Conservation (phyloP, 2,888 invertebrate species). For the Taphrorychus bicolor region DNA sequence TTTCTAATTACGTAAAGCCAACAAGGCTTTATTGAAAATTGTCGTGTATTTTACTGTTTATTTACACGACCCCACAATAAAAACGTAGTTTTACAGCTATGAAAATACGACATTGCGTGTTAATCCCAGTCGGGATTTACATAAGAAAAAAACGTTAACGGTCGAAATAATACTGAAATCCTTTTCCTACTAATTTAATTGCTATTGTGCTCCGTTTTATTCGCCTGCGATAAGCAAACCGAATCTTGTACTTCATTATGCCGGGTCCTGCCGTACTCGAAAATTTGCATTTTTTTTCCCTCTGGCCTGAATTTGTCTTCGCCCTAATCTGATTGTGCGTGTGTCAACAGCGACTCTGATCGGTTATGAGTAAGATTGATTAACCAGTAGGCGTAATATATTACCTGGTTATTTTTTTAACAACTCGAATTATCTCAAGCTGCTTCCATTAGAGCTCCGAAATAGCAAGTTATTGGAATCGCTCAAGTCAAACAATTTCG, state of each 20-base stretch:
- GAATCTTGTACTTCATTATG: conserved; percentile 28
- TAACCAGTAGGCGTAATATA: background rate
- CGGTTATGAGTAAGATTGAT: conserved; percentile 31
- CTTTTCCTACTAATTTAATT: conserved; percentile 31
- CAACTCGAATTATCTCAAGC: background rate
- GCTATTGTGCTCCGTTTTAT: conserved; percentile 33
- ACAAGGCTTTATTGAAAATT: background rate
- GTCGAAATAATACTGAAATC: conserved; percentile 26
- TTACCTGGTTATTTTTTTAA: background rate
- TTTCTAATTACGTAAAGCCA: background rate
- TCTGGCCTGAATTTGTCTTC: conserved; percentile 13
- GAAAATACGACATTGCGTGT: conserved; percentile 29
- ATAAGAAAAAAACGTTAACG: conserved; percentile 30
- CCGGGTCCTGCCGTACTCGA: background rate
- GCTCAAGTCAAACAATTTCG: conserved; percentile 1
- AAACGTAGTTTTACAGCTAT: conserved; percentile 5
- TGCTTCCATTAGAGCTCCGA: background rate
- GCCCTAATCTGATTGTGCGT: conserved; percentile 22
- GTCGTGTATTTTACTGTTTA: conserved; percentile 10
- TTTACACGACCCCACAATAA: conserved; percentile 18
- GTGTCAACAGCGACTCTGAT: conserved; percentile 25
- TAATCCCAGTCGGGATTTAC: conserved; percentile 14
- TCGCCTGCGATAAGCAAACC: conserved; percentile 23
- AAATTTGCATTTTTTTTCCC: conserved; percentile 26
- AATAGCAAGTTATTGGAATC: background rate